These are phyloP conservation scores for Cloeon dipterum DNA, from an alignment of 2,888 invertebrate species.

Conservation along the genomic window DNA sequence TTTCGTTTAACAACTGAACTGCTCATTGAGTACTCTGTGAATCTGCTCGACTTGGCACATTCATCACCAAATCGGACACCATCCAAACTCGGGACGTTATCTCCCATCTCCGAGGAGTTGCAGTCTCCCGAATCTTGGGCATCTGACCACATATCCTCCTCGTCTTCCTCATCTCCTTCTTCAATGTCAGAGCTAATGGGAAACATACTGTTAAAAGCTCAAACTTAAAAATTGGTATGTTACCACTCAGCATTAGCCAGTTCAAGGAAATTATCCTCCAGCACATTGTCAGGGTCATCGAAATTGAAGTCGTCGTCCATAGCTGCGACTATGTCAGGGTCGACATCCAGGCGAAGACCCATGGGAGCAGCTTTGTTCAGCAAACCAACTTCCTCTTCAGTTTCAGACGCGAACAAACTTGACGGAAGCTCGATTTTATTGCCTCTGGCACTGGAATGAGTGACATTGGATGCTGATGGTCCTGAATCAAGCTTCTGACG, in stretches of 20 bases:
- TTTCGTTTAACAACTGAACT: conserved; percentile 75
- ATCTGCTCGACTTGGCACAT: conserved; percentile 67
- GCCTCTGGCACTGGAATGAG: too few species aligned
- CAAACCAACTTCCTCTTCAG: conserved; percentile 66
- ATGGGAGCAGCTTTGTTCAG: conserved; percentile 55
- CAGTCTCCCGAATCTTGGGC: background rate
- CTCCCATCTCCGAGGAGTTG: too few species aligned
- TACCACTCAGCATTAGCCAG: conserved; percentile 42
- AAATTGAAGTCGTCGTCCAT: conserved; percentile 83
- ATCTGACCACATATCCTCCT: conserved; percentile 13
- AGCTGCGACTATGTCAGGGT: conserved; percentile 81
- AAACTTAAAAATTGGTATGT: conserved; percentile 13
- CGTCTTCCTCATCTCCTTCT: conserved; percentile 16
- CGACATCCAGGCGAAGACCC: conserved; percentile 46
- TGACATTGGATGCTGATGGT: too few species aligned
- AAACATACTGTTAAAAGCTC: too few species aligned
- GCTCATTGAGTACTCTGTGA: conserved; percentile 84
- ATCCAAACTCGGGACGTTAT: too few species aligned
- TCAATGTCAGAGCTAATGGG: too few species aligned
- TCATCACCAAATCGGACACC: too few species aligned
- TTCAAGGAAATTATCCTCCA: conserved; percentile 84
- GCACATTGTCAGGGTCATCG: conserved; percentile 53
- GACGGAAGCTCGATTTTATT: conserved; percentile 61
- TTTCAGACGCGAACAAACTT: conserved; percentile 66
- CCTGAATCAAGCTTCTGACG: background rate